A percentile compares a stretch with the other conserved stretches of the same genome.
These are phyloP conservation scores for Bellardia bayeri DNA, from an alignment of 2,888 invertebrate genomes.

Conservation along the genomic window DNA sequence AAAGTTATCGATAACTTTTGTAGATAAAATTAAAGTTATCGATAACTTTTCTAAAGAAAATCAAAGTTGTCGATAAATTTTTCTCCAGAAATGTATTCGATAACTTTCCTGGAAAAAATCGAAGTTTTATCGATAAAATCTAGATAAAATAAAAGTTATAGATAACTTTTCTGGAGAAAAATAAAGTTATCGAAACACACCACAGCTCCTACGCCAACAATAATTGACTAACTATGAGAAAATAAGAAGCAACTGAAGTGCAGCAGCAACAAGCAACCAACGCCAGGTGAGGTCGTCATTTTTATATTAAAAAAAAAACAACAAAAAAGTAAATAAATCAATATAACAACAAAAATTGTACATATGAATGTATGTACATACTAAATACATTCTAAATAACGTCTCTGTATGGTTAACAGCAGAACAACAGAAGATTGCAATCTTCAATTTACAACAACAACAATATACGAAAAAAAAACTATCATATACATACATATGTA, in stretches of 20 bases:
- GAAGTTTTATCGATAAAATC: too few relatives aligned
- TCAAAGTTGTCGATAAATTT: too few relatives aligned
- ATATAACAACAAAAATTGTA: neutral
- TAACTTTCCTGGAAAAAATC: too few relatives aligned
- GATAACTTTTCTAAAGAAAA: too few relatives aligned
- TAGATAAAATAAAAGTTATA: too few relatives aligned
- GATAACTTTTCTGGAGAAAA: too few relatives aligned
- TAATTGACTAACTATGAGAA: neutral
- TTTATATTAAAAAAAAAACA: neutral
- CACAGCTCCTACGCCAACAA: neutral
- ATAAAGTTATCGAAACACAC: neutral
- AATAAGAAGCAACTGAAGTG: neutral
- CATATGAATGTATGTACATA: too few relatives aligned
- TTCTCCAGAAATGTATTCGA: too few relatives aligned
- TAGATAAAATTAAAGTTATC: too few relatives aligned
- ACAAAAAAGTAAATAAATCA: slow-evolving; percentile 10
- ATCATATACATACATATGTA: neutral
- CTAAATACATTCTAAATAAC: neutral
- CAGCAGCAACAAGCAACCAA: neutral
- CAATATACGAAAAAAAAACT: neutral
- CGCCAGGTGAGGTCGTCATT: slow-evolving; percentile 40
- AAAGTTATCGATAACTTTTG: too few relatives aligned
- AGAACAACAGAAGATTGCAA: slow-evolving; percentile 33
- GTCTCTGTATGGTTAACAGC: slow-evolving; percentile 5
- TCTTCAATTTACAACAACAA: slow-evolving; percentile 26